Percentiles rank a stretch among this genome's conserved stretches.
phyloP scores from a whole-genome alignment of 2,888 invertebrate genomes.

The Clitarchus hookeri region DNA sequence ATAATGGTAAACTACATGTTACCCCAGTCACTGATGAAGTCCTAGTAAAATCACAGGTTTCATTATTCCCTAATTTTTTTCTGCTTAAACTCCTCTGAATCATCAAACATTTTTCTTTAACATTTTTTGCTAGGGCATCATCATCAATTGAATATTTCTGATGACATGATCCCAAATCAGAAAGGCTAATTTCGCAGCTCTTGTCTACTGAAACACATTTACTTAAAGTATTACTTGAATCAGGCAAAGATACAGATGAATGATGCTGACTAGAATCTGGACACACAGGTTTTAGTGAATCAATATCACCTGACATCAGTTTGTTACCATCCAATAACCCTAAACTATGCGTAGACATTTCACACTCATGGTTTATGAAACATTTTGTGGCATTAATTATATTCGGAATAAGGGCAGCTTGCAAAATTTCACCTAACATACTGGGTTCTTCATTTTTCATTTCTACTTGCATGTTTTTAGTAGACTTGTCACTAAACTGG shows the following conservation, averaged over 20 bases:
- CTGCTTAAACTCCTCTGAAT: not conserved
- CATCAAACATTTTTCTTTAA: not conserved
- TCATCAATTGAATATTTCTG: not conserved
- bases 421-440: not conserved
- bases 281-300: not conserved
- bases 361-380: not conserved
- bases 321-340: not conserved
- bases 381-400: not conserved
- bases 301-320: not conserved
- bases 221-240: not conserved
- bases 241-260: not conserved
- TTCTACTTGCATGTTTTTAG: not conserved
- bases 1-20: conserved; percentile 16
- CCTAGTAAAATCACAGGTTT: not conserved
- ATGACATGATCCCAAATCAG: not conserved
- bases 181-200: not conserved
- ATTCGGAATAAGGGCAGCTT: not conserved
- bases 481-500: not conserved
- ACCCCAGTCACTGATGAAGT: conserved; percentile 11
- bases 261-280: not conserved
- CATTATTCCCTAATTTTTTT: not conserved
- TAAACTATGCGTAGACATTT: not conserved
- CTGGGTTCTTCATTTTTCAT: not conserved
- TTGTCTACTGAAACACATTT: not conserved
- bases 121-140: not conserved